Base-by-base conservation (phyloP, 2,888 invertebrate genomes). In the Yponomeuta cagnagella region DNA sequence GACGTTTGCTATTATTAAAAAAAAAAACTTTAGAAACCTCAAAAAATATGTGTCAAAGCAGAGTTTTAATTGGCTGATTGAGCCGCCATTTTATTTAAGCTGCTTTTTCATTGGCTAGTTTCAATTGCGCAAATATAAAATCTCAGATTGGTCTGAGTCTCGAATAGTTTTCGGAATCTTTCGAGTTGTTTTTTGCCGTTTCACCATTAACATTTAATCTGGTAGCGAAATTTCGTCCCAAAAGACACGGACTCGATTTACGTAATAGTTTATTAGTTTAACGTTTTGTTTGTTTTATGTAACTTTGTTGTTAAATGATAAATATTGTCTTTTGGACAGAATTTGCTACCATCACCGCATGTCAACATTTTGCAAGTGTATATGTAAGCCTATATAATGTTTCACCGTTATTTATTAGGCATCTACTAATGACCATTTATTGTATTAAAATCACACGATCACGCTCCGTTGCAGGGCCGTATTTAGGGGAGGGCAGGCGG, bases 261-360 rank as follows among this genome's bases (percentile, higher is more conserved):
- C 8, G 12, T 33, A 68, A 68, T 10, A 48, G 4, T 68, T n/a
- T 68, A 23, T n/a, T 68, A 10, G 37, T 68, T 43, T 23, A 23
- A 65, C 23, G 30, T 37, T 70, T 8, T 31, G n/a, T 70, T 8
- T 31, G 10, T 48, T 66, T 66, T 8, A 8, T 43, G 43, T 43
- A 43, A 43, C 43, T 8, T 8, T 43, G 6, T 43, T 43, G 8
- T 43, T 43, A 8, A 43, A 43, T 43, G 43, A 31, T 30, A 65
- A 69, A 63, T 90, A 88, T 83, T 82, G 90, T 88, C 89, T 90
- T 90, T 91, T 90, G 91, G 89, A 86, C 84, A 77, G 82, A 88
- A 89, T 89, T 84, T 83, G 89, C 91, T 91, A 89, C 91, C 89
- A 83, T 67, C 15, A 72, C 31, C 71, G 88, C 86, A 87, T 86